Percentiles rank a stretch among this genome's conserved stretches.
Conservation (phyloP, 2,113 vertebrate species). For the Ophthalmolycus amberensis region DNA sequence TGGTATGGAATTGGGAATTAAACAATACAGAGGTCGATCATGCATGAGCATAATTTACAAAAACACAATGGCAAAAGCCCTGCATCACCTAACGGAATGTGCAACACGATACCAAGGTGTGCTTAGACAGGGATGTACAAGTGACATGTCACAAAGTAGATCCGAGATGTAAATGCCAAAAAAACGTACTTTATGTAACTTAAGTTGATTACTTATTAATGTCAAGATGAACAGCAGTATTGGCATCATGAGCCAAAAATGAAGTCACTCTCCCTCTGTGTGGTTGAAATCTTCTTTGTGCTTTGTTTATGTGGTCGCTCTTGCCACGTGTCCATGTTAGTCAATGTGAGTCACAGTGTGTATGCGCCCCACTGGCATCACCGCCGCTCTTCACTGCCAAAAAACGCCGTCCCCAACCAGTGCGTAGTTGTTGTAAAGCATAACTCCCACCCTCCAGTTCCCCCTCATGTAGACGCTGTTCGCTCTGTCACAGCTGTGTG, state of each 20-base stretch:
- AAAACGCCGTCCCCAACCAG: neutral
- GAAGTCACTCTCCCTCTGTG: neutral
- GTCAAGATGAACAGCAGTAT: neutral
- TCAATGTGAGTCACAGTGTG: neutral
- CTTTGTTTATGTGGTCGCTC: neutral
- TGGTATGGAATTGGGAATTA: slow-evolving; percentile 38
- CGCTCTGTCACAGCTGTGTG: neutral
- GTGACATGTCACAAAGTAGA: neutral
- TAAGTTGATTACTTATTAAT: neutral
- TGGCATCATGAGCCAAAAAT: neutral
- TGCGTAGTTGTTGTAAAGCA: neutral
- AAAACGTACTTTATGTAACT: slow-evolving; percentile 1
- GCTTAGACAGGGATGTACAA: neutral
- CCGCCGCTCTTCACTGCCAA: neutral
- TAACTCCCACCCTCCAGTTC: neutral
- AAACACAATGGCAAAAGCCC: neutral
- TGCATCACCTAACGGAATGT: slow-evolving; percentile 4
- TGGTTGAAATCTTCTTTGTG: neutral
- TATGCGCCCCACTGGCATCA: neutral
- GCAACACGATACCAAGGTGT: neutral
- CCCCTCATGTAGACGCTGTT: neutral
- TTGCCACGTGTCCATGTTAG: neutral
- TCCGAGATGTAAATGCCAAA: neutral
- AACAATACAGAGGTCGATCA: slow-evolving; percentile 1
- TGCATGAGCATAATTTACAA: slow-evolving; percentile 9